Evolutionary conservation across 2,797 vertebrate species (phyloP).

Genomic region (Trachops cirrhosus): DNA sequence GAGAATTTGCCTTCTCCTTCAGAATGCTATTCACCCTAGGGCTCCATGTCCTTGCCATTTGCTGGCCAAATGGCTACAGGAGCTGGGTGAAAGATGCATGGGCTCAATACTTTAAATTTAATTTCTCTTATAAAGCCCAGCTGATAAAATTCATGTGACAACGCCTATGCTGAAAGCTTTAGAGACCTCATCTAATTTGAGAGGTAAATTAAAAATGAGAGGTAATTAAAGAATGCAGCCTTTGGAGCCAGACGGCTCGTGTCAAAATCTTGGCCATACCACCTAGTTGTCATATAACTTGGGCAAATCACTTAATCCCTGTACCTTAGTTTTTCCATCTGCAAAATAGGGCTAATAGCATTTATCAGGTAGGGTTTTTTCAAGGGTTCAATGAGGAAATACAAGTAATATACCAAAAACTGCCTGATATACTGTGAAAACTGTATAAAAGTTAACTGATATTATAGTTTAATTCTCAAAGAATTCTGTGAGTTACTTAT

Average conservation of each 20-base stretch:
- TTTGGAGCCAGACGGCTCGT: neutral
- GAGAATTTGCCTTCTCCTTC: neutral
- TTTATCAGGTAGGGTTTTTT: neutral
- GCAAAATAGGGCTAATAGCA: neutral
- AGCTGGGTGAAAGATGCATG: neutral
- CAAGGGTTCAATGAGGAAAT: neutral
- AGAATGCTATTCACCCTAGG: neutral
- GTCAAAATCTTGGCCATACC: neutral
- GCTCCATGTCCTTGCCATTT: neutral
- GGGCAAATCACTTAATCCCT: neutral
- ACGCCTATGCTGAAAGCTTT: neutral
- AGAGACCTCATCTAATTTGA: neutral
- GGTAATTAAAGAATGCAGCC: neutral
- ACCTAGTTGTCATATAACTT: neutral
- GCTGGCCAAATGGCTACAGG: neutral
- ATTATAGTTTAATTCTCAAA: neutral
- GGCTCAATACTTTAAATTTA: neutral
- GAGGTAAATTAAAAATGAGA: neutral
- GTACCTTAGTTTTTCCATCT: neutral
- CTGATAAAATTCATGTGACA: neutral
- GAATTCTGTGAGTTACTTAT: neutral
- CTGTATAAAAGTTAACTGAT: neutral
- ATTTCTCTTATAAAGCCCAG: neutral
- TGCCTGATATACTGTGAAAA: neutral
- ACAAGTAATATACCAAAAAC: neutral